phyloP scores from a whole-genome alignment of 2,888 invertebrate genomes.

The Trachelus tabidus region DNA sequence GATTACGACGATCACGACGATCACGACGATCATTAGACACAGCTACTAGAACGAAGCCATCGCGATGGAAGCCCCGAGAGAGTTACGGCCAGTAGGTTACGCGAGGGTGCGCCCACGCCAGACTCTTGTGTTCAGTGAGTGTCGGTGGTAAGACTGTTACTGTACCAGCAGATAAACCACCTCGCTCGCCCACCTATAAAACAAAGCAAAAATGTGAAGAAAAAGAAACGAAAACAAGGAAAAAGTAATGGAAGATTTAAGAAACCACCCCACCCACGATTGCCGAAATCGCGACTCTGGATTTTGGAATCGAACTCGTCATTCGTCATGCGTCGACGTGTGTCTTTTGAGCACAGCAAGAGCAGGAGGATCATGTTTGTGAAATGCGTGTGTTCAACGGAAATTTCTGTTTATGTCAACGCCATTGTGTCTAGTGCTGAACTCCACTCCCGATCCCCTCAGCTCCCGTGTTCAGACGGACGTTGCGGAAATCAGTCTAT shows the following conservation, averaged over 20 bases:
- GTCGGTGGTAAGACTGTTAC: constrained; percentile 31
- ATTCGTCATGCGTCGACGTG: background rate
- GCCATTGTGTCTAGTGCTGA: background rate
- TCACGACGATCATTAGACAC: constrained; percentile 6
- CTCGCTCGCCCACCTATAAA: constrained; percentile 18
- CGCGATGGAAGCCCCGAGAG: constrained; percentile 9
- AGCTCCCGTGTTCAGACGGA: background rate
- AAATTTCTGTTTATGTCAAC: background rate
- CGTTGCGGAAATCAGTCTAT: background rate
- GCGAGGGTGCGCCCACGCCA: constrained; percentile 35
- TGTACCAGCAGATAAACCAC: constrained; percentile 9
- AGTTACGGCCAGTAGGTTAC: constrained; percentile 31
- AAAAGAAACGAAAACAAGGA: background rate
- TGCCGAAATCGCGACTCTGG: background rate
- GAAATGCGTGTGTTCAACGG: constrained; percentile 1
- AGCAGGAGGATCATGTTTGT: background rate
- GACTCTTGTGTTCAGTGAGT: constrained; percentile 45
- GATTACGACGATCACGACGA: constrained; percentile 6
- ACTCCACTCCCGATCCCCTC: background rate
- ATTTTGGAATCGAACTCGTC: constrained; percentile 1
- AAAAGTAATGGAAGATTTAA: constrained; percentile 1
- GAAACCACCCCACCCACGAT: background rate
- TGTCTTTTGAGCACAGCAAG: background rate
- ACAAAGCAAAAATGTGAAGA: constrained; percentile 5
- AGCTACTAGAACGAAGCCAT: constrained; percentile 11